Percentiles rank a stretch among this genome's conserved stretches.
These are phyloP conservation scores for Dendropsophus ebraccatus DNA, from an alignment of 2,113 vertebrate genomes.

Conservation along the genomic window DNA sequence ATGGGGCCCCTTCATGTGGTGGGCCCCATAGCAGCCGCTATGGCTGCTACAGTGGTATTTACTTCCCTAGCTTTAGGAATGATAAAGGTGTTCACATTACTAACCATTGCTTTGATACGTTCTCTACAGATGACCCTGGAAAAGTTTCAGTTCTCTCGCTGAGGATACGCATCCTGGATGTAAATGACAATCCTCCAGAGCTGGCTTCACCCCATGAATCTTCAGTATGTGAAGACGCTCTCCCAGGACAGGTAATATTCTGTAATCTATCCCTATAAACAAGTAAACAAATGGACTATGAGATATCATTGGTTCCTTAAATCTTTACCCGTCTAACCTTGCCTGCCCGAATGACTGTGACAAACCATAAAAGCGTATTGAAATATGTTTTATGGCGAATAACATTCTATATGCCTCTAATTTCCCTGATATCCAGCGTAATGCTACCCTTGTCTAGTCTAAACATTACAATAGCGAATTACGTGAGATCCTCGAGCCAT, in stretches of 20 bases:
- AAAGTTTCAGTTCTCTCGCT: conserved; percentile 84
- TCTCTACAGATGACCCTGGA: conserved; percentile 83
- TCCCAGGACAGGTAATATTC: conserved; percentile 88
- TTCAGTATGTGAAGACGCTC: conserved; percentile 91
- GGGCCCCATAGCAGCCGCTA: too few species aligned
- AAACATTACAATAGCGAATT: too few species aligned
- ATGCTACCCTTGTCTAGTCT: too few species aligned
- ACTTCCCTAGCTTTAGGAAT: too few species aligned
- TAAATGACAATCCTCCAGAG: conserved; percentile 96
- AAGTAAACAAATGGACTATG: background rate
- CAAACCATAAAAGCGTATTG: background rate
- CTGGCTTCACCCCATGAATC: conserved; percentile 92
- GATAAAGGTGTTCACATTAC: too few species aligned
- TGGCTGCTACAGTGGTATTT: too few species aligned
- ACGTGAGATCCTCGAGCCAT: background rate
- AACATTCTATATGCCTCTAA: background rate
- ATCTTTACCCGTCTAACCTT: background rate
- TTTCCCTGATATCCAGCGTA: too few species aligned
- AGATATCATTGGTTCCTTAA: background rate
- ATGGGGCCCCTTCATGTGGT: too few species aligned
- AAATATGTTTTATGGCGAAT: background rate
- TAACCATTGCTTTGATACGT: background rate
- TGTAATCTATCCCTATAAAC: too few species aligned
- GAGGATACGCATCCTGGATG: conserved; percentile 93
- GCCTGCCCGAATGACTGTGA: background rate